A percentile compares a stretch with the other conserved stretches of the same genome.
These are phyloP conservation scores for Phaetusa simplex DNA, from an alignment of 2,113 vertebrate genomes.

Conservation along the genomic window DNA sequence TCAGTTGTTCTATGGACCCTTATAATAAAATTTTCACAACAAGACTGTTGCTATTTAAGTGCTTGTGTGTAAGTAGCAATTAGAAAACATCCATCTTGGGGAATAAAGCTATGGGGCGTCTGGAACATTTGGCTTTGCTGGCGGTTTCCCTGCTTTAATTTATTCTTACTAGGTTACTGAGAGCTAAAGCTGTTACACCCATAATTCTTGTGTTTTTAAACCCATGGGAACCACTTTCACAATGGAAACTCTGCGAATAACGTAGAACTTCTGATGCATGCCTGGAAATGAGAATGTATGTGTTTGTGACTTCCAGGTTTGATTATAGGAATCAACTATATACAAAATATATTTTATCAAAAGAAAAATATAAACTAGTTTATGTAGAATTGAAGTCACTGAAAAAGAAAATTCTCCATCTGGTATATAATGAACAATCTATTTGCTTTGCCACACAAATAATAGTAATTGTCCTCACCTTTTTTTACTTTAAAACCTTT, in stretches of 20 bases:
- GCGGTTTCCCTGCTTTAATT: neutral
- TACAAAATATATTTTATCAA: neutral
- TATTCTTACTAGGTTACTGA: neutral
- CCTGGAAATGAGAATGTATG: neutral
- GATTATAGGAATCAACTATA: neutral
- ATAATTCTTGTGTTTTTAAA: neutral
- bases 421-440: neutral
- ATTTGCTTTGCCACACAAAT: neutral
- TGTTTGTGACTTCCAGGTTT: neutral
- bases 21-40: neutral
- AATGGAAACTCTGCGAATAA: neutral
- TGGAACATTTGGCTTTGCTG: neutral
- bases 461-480: neutral
- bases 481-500: neutral
- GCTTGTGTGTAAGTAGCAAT: neutral
- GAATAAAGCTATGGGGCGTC: neutral
- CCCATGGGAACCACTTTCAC: neutral
- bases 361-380: neutral
- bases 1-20: neutral
- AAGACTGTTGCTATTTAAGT: neutral
- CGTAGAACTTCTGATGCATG: neutral
- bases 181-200: neutral
- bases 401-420: neutral
- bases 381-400: neutral
- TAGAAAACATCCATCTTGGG: neutral